Evolutionary conservation across 2,113 vertebrate genomes (phyloP).

Genomic region (Onychostoma macrolepis): DNA sequence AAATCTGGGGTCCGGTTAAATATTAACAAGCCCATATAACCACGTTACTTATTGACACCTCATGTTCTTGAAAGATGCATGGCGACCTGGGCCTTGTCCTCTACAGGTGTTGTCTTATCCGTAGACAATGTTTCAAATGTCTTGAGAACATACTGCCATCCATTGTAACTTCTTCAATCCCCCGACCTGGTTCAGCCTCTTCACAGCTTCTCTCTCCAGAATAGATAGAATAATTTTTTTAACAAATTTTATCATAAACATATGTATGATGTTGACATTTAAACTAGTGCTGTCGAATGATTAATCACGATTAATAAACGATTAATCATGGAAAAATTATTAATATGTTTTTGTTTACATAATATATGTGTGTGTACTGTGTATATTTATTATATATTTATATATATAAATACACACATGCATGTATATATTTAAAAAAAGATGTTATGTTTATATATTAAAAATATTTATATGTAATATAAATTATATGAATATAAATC

Average conservation of each 20-base stretch:
- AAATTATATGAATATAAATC: too few species aligned
- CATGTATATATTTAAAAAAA: too few species aligned
- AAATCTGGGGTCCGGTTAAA: slow-evolving; percentile 71
- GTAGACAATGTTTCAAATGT: slow-evolving; percentile 28
- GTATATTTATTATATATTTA: too few species aligned
- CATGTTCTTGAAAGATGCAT: slow-evolving; percentile 66
- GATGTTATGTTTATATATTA: too few species aligned
- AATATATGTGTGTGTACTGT: too few species aligned
- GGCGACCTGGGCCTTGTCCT: slow-evolving; percentile 68
- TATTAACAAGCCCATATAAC: slow-evolving; percentile 78
- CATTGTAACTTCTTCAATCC: slow-evolving; percentile 30
- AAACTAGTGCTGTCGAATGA: background rate
- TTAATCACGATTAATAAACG: too few species aligned
- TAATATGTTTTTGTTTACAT: too few species aligned
- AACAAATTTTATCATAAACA: background rate
- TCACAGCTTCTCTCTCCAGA: background rate
- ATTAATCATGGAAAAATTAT: too few species aligned
- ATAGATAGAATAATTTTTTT: background rate
- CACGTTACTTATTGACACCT: slow-evolving; percentile 78
- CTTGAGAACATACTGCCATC: slow-evolving; percentile 41
- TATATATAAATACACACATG: too few species aligned
- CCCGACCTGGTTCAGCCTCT: background rate
- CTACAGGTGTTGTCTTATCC: slow-evolving; percentile 62
- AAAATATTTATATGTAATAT: too few species aligned
- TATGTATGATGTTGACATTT: background rate